These are phyloP conservation scores for Bos indicus DNA, from an alignment of 2,113 vertebrate species.

Conservation along the genomic window DNA sequence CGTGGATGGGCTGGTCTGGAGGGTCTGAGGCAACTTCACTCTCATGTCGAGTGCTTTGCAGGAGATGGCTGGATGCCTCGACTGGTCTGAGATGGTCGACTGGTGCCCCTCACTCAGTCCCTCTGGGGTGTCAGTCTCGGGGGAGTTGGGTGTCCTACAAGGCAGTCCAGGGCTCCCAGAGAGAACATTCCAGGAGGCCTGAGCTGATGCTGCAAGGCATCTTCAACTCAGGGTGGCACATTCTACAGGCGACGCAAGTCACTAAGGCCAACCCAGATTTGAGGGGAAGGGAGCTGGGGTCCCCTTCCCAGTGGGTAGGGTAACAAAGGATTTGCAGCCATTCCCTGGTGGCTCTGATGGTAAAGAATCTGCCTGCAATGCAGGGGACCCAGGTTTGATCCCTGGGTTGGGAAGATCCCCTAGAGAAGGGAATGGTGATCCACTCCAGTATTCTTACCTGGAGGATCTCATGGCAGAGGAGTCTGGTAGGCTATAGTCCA, in stretches of 20 bases:
- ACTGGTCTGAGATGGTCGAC: background rate
- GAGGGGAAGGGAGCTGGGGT: background rate
- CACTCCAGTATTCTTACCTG: background rate
- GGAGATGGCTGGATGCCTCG: background rate
- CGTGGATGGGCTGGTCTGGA: background rate
- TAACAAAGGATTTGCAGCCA: background rate
- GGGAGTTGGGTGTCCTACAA: accelerated
- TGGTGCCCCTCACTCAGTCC: background rate
- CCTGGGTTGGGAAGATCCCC: background rate
- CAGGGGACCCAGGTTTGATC: background rate
- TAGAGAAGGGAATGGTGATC: background rate
- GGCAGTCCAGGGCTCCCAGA: background rate
- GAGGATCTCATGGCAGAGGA: background rate
- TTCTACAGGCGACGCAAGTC: background rate
- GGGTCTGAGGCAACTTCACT: accelerated
- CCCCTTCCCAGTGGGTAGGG: background rate
- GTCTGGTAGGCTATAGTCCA: background rate
- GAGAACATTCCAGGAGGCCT: background rate
- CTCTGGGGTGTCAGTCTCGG: background rate
- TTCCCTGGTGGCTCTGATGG: background rate
- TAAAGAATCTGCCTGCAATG: background rate
- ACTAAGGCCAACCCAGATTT: background rate
- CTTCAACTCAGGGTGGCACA: background rate
- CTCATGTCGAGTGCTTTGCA: background rate
- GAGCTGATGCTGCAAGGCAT: background rate